phyloP scores from a whole-genome alignment of 2,113 vertebrate genomes.

The Leptobrachium leishanense region DNA sequence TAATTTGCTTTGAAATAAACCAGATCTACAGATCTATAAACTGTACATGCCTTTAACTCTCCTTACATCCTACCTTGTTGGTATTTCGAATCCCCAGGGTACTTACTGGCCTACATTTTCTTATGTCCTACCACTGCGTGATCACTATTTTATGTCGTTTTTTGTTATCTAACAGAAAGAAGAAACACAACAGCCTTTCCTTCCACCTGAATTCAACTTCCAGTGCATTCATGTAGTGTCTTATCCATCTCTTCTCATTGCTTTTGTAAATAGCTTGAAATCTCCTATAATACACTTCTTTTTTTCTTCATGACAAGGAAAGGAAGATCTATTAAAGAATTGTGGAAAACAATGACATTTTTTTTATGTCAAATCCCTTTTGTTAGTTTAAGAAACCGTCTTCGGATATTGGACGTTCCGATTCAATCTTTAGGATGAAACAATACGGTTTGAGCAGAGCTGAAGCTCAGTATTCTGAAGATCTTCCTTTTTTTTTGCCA shows the following conservation, averaged over 20 bases:
- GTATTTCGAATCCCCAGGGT: background rate
- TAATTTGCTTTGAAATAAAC: background rate
- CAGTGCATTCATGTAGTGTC: slow-evolving; percentile 1
- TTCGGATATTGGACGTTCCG: slow-evolving; percentile 33
- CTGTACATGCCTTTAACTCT: background rate
- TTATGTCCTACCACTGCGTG: background rate
- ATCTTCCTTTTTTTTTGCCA: slow-evolving; percentile 18
- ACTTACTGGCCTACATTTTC: background rate
- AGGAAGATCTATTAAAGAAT: background rate
- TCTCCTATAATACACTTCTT: slow-evolving; percentile 10
- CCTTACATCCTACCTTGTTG: slow-evolving; percentile 1
- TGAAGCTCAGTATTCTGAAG: slow-evolving; percentile 24
- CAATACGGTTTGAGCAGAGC: slow-evolving; percentile 28
- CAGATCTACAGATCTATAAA: background rate
- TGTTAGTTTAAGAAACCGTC: slow-evolving; percentile 18
- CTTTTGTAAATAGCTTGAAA: slow-evolving; percentile 15
- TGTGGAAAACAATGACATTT: slow-evolving; percentile 23
- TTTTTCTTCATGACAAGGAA: slow-evolving; percentile 10
- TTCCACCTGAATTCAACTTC: background rate
- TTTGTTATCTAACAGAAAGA: background rate
- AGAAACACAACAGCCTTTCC: background rate
- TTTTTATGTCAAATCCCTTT: slow-evolving; percentile 24
- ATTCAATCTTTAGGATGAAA: slow-evolving; percentile 40
- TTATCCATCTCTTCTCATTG: background rate
- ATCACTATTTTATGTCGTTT: background rate